Evolutionary conservation across 2,113 vertebrate genomes (phyloP).

Genomic region (Neolamprologus longior): DNA sequence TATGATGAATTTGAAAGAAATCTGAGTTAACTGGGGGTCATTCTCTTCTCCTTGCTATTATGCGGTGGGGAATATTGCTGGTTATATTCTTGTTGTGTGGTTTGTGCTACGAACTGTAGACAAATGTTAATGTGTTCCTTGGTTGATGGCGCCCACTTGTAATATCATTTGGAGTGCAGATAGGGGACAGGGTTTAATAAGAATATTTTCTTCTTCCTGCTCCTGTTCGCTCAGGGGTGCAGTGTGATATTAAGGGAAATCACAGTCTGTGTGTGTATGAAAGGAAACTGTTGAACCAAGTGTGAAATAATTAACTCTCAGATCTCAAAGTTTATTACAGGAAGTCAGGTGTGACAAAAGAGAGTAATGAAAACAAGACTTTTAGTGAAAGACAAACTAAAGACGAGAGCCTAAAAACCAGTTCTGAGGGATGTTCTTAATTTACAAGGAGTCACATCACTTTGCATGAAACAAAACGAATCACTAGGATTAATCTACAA

Average conservation of each 20-base stretch:
- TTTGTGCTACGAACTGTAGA: neutral
- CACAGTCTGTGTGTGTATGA: neutral
- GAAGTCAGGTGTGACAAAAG: neutral
- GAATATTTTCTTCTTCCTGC: neutral
- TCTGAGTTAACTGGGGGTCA: neutral
- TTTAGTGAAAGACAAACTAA: neutral
- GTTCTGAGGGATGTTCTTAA: neutral
- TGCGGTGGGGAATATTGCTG: neutral
- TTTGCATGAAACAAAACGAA: neutral
- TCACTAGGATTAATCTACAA: fast-evolving
- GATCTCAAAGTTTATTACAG: neutral
- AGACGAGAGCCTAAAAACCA: neutral
- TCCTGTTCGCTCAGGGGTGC: neutral
- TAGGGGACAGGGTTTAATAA: neutral
- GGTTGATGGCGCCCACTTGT: neutral
- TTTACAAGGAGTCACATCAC: neutral
- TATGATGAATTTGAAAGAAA: neutral
- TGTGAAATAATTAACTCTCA: neutral
- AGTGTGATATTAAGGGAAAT: neutral
- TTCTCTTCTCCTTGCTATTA: neutral
- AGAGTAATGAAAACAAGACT: neutral
- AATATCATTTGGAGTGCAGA: neutral
- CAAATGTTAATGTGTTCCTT: neutral
- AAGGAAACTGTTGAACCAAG: neutral
- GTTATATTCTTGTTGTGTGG: neutral